A percentile compares a stretch with the other conserved stretches of the same genome.
These are phyloP conservation scores for Eupristina koningsbergeri DNA, from an alignment of 1,140 invertebrate species.

Conservation along the genomic window DNA sequence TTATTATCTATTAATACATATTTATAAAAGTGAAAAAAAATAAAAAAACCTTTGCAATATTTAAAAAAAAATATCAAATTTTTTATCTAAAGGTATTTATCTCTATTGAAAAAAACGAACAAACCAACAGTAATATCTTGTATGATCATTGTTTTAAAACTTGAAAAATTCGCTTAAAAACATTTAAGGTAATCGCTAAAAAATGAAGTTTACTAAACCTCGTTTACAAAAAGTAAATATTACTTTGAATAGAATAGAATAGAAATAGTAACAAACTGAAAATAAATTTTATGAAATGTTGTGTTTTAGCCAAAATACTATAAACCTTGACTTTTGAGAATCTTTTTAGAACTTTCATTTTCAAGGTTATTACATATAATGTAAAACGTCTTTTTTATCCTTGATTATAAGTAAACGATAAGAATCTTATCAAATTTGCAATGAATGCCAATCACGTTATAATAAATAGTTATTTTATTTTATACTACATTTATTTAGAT, in stretches of 20 bases:
- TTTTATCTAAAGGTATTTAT: too few species aligned
- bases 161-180: background rate
- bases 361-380: conserved; percentile 20
- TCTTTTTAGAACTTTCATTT: conserved; percentile 38
- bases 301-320: conserved; percentile 22
- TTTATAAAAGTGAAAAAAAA: too few species aligned
- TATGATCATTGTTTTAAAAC: background rate
- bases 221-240: background rate
- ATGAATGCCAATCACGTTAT: background rate
- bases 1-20: background rate
- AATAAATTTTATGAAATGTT: conserved; percentile 39
- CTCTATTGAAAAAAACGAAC: background rate
- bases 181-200: background rate
- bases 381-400: background rate
- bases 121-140: background rate
- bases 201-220: background rate
- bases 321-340: conserved; percentile 22
- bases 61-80: too few species aligned
- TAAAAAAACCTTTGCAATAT: too few species aligned
- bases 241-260: too few species aligned
- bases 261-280: conserved; percentile 18
- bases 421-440: background rate
- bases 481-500: background rate
- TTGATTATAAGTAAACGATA: conserved; percentile 16
- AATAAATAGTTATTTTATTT: background rate